Evolutionary conservation across 2,888 invertebrate genomes (phyloP), one percentile per base, ranked within the genome.

Genomic region (Aromia moschata): DNA sequence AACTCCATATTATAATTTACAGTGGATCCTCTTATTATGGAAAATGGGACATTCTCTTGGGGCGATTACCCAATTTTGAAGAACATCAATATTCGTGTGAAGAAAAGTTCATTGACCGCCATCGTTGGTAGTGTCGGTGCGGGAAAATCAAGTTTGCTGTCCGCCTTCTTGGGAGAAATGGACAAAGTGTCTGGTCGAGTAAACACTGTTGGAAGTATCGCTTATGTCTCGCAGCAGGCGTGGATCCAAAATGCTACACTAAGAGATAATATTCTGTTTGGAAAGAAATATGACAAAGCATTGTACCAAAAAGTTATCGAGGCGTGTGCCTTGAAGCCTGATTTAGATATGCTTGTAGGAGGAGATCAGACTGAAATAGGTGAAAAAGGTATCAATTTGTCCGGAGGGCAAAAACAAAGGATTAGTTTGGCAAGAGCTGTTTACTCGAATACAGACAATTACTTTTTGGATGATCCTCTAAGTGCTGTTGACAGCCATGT

Each of bases 281-380:
- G n/a, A n/a, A n/a, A n/a, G n/a, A n/a, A n/a, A n/a, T n/a, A n/a
- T n/a, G n/a, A n/a, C n/a, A n/a, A n/a, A n/a, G n/a, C n/a, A n/a
- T n/a, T n/a, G n/a, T n/a, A n/a, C n/a, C n/a, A n/a, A n/a, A n/a
- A n/a, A n/a, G n/a, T n/a, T n/a, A n/a, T n/a, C n/a, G n/a, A n/a
- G n/a, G n/a, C n/a, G n/a, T n/a, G n/a, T n/a, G n/a, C n/a, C n/a
- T n/a, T n/a, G n/a, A n/a, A n/a, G n/a, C n/a, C n/a, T n/a, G n/a
- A n/a, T n/a, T n/a, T n/a, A n/a, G n/a, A n/a, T n/a, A n/a, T n/a
- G n/a, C n/a, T n/a, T n/a, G n/a, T n/a, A n/a, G n/a, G n/a, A n/a
- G n/a, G n/a, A n/a, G n/a, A n/a, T n/a, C n/a, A n/a, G 76, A 99
- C 98, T 0, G 98, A 99, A 84, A 98, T 99, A 68, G 99, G 99